Evolutionary conservation across 2,797 vertebrate species (phyloP), one percentile per base, ranked within the genome.

Genomic region (Acanthurus lineatus): DNA sequence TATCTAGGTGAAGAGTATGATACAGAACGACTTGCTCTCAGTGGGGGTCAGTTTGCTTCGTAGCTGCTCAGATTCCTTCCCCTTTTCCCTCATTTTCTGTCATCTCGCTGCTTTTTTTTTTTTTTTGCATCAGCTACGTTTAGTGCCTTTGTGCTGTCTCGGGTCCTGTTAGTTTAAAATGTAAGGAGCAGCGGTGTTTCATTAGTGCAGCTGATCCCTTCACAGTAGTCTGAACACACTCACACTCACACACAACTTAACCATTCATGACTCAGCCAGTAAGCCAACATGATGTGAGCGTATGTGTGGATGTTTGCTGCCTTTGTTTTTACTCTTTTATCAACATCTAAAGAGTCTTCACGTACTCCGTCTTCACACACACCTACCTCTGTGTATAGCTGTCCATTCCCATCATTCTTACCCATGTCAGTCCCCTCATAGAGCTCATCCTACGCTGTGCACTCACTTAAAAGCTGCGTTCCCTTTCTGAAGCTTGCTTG

Each of bases 291-390:
- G 4, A n/a, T 69, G 52, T 17, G 28, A 68, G 77, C 15, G 11
- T 68, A 67, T 57, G 32, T 58, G 44, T 10, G 48, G 42, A 82
- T 77, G 52, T 78, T 57, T 47, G 61, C 58, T 28, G 9, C 60
- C 58, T 83, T 83, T 84, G 61, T 71, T 69, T 77, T 65, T 52
- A n/a, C 47, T 62, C 57, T 80, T 87, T 80, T 54, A 82, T 87
- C 53, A 73, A 62, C 84, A 84, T 88, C 86, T 84, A 60, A 83
- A 78, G 79, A 72, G 28, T 77, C 35, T 76, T 28, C 19, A 45
- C 4, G 0, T 56, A 40, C 47, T 65, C 49, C 28, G 45, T 66
- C 68, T 84, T 56, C 73, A 77, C 60, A 77, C 60, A 79, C 64
- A 78, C 73, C 5, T 32, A 73, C 76, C 73, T 67, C 56, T 64